Conservation (phyloP, 2,888 invertebrate species). For the Phytoseiulus persimilis region DNA sequence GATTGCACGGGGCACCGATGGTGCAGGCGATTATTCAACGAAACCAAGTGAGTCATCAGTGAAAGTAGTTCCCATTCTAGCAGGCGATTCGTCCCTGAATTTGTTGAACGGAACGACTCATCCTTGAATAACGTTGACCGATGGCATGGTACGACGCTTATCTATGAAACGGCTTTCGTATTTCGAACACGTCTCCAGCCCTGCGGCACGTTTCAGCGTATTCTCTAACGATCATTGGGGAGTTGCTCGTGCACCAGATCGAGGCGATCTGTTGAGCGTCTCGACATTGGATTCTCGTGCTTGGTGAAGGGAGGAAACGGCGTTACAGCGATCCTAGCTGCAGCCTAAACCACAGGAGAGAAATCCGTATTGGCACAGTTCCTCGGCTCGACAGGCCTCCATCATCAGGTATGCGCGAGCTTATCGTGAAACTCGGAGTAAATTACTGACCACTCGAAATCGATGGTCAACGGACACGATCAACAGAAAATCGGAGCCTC, state of each 20-base stretch:
- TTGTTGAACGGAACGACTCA: not conserved
- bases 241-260: not conserved
- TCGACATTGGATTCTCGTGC: not conserved
- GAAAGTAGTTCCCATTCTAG: not conserved
- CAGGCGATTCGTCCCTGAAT: not conserved
- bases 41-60: not conserved
- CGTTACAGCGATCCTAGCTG: too few relatives aligned
- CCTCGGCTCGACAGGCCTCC: too few relatives aligned
- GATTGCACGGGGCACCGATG: not conserved
- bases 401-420: too few relatives aligned
- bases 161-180: not conserved
- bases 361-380: too few relatives aligned
- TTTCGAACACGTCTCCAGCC: not conserved
- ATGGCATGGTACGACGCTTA: not conserved
- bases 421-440: too few relatives aligned
- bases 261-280: not conserved
- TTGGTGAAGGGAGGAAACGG: too few relatives aligned
- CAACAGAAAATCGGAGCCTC: too few relatives aligned
- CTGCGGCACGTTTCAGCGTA: not conserved
- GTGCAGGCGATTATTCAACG: not conserved
- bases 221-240: not conserved
- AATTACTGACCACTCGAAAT: too few relatives aligned
- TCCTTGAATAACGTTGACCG: slow-evolving; percentile 5
- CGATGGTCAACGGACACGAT: too few relatives aligned
- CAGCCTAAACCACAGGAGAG: too few relatives aligned